Percentiles rank a stretch among this genome's conserved stretches.
Conservation (phyloP, 53 echinoderm and acorn worm genomes). For the Patiria pectinifera region DNA sequence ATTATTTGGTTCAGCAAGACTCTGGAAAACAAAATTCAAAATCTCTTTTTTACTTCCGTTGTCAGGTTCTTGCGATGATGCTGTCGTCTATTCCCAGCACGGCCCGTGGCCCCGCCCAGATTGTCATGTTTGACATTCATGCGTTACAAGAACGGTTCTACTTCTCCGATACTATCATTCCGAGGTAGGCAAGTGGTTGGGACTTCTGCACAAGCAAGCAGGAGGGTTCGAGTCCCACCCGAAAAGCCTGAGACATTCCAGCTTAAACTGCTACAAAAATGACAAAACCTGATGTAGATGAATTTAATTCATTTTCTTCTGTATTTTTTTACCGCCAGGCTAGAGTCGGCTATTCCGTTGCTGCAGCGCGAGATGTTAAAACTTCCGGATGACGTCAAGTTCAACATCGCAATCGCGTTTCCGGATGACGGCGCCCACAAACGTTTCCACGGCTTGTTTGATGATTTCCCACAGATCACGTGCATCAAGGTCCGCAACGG, state of each 20-base stretch:
- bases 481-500: constrained; percentile 92
- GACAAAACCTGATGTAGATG: no score
- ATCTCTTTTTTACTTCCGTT: background rate
- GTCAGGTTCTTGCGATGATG: constrained; percentile 87
- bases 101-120: constrained; percentile 94
- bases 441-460: constrained; percentile 83
- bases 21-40: background rate
- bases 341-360: constrained; percentile 91
- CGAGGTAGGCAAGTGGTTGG: constrained; percentile 74
- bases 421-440: constrained; percentile 97
- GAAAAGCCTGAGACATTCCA: no score
- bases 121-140: constrained; percentile 99
- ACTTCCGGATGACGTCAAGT: constrained; percentile 77
- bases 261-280: no score
- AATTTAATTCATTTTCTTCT: background rate
- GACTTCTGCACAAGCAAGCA: no score
- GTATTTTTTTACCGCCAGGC: constrained; percentile 54
- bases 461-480: constrained; percentile 80
- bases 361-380: constrained; percentile 79
- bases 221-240: no score
- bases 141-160: constrained; percentile 93
- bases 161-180: constrained; percentile 94
- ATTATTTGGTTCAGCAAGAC: background rate
- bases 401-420: constrained; percentile 80
- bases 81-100: constrained; percentile 94